Evolutionary conservation across 2,888 invertebrate species (phyloP), one percentile per base, ranked within the genome.

Genomic region (Catocala fraxini): DNA sequence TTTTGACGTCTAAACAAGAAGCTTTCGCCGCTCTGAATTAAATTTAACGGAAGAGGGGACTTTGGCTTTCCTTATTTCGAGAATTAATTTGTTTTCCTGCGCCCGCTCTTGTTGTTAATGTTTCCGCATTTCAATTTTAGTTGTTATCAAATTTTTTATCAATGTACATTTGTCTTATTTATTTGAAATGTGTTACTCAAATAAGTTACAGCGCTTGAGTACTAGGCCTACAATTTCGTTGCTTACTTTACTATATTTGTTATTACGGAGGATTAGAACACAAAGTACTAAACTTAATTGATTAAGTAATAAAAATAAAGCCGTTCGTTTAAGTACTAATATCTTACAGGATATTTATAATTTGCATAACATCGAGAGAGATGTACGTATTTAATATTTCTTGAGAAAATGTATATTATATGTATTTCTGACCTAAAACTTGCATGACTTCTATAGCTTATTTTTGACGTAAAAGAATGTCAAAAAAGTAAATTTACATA

Each of bases 1-100:
- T 64, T 68, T 71, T 74, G 77, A 71, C 57, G 60, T 63, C 57
- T 61, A 60, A 57, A 65, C 65, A 74, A 61, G 53, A 61, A 63
- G 63, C 68, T 71, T 61, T 63, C 52, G 49, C 56, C 56, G 56
- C 55, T 59, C 12, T 65, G 59, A 68, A 76, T 76, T 71, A 68
- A 59, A 70, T 75, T 75, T 63, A 63, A 65, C 64, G 61, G 52
- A 54, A 66, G 55, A 53, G 45, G 51, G 60, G 63, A 59, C 60
- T 63, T 64, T 54, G 60, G 56, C 53, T 73, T 73, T 68, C 62
- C 71, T 65, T 67, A 67, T 70, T 77, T 64, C 25, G 55, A 45
- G 43, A 65, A 69, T 69, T 75, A 77, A 74, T 75, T 76, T 68
- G 70, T 75, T 75, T 75, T 63, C 60, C 63, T 65, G 60, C 51